Evolutionary conservation across 1,140 invertebrate genomes (phyloP).

Genomic region (Stenopsyche tienmushanensis): DNA sequence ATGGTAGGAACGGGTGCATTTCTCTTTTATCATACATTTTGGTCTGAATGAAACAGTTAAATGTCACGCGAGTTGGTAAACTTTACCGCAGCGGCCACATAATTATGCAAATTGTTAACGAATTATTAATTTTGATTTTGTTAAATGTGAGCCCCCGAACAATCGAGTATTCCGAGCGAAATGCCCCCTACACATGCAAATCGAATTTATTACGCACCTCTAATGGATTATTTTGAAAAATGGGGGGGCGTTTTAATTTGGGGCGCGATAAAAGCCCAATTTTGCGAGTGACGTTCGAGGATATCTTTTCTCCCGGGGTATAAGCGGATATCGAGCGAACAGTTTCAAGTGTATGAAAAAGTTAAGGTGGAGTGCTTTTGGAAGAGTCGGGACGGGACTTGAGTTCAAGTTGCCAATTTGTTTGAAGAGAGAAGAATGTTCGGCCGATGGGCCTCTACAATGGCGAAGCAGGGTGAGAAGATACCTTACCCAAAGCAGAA

Average conservation of each 20-base stretch:
- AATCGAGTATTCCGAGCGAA: too few relatives aligned
- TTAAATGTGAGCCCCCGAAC: too few relatives aligned
- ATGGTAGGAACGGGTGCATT: background rate
- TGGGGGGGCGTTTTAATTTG: too few relatives aligned
- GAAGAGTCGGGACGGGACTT: background rate
- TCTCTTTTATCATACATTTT: background rate
- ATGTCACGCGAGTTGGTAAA: background rate
- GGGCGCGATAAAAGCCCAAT: too few relatives aligned
- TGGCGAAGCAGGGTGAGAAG: background rate
- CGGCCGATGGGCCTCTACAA: background rate
- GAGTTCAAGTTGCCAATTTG: slow-evolving; percentile 14
- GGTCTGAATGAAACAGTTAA: background rate
- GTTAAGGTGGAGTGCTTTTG: background rate
- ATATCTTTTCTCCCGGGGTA: too few relatives aligned
- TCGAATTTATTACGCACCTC: too few relatives aligned
- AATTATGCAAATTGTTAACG: background rate
- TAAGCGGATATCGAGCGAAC: slow-evolving; percentile 2
- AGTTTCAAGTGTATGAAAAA: slow-evolving; percentile 8
- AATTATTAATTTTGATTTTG: background rate
- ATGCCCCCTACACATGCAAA: too few relatives aligned
- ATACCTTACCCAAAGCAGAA: too few relatives aligned
- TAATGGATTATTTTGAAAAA: too few relatives aligned
- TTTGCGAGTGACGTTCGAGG: too few relatives aligned
- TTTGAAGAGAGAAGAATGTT: slow-evolving; percentile 12
- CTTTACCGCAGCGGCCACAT: background rate